Conservation (phyloP, 2,888 invertebrate genomes). For the Caenorhabditis doughertyi region DNA sequence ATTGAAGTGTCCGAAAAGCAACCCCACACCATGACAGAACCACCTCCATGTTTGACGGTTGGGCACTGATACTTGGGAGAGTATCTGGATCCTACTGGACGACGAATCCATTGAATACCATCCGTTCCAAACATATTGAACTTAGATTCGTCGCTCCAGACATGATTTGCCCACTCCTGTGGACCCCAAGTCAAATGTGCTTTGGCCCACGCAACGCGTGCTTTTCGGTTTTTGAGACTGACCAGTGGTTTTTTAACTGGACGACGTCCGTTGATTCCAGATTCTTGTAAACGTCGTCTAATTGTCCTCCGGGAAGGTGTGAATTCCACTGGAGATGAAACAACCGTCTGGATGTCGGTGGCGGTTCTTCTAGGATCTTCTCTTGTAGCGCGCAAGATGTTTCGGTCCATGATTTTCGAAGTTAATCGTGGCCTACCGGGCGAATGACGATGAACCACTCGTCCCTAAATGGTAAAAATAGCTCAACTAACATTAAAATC, state of each 20-base stretch:
- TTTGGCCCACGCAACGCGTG: neutral
- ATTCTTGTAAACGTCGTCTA: neutral
- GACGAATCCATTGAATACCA: slow-evolving; percentile 17
- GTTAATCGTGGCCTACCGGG: neutral
- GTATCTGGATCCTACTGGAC: slow-evolving; percentile 52
- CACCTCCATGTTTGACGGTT: slow-evolving; percentile 60
- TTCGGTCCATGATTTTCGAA: neutral
- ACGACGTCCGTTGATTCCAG: neutral
- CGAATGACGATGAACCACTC: neutral
- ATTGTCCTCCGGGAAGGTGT: neutral
- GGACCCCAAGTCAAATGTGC: slow-evolving; percentile 1
- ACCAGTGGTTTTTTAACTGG: neutral
- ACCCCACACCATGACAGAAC: slow-evolving; percentile 52
- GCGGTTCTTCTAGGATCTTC: neutral
- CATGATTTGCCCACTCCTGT: neutral
- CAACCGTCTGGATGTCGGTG: slow-evolving; percentile 3
- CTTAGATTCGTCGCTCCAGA: slow-evolving; percentile 11
- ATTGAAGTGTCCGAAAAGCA: slow-evolving; percentile 40
- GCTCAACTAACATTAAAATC: neutral
- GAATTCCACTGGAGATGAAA: neutral
- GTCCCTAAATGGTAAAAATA: no score
- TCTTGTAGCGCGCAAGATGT: neutral
- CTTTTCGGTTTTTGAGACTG: neutral
- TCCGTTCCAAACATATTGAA: slow-evolving; percentile 12
- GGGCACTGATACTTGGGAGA: slow-evolving; percentile 36